Evolutionary conservation across 2,113 vertebrate genomes (phyloP).

Genomic region (Periophthalmus modestus): DNA sequence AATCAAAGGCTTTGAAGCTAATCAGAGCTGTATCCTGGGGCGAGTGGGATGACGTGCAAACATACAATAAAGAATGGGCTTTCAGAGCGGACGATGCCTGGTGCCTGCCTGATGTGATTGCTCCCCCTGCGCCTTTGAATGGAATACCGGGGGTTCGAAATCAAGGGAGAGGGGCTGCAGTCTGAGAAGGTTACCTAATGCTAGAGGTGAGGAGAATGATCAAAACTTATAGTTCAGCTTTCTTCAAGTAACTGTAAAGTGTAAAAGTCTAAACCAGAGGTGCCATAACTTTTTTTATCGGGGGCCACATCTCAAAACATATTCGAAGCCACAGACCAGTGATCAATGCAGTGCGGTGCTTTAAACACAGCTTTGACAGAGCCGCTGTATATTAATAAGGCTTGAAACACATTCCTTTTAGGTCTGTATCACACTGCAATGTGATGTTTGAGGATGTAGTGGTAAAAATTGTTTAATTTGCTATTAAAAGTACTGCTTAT

Average conservation of each 20-base stretch:
- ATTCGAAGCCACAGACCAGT: too few species aligned
- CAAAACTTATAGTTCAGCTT: not conserved
- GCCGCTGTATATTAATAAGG: too few species aligned
- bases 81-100: slow-evolving; percentile 50
- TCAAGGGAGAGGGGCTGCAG: slow-evolving; percentile 39
- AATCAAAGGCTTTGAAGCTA: slow-evolving; percentile 76
- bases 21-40: slow-evolving; percentile 67
- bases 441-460: too few species aligned
- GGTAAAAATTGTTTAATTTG: too few species aligned
- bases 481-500: too few species aligned
- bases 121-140: slow-evolving; percentile 46
- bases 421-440: too few species aligned
- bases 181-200: not conserved
- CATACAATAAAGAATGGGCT: slow-evolving; percentile 62
- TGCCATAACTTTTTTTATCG: too few species aligned
- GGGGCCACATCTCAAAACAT: too few species aligned
- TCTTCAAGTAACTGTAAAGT: not conserved
- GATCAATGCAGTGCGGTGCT: too few species aligned
- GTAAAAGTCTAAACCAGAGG: too few species aligned
- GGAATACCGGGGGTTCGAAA: slow-evolving; percentile 44
- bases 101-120: slow-evolving; percentile 63
- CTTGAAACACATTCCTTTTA: too few species aligned
- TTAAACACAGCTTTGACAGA: too few species aligned
- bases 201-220: not conserved
- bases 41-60: slow-evolving; percentile 53